Percentiles rank a stretch among this genome's conserved stretches.
Evolutionary conservation across 2,888 invertebrate species (phyloP).

Genomic region (Pseudolycoriella hygida): DNA sequence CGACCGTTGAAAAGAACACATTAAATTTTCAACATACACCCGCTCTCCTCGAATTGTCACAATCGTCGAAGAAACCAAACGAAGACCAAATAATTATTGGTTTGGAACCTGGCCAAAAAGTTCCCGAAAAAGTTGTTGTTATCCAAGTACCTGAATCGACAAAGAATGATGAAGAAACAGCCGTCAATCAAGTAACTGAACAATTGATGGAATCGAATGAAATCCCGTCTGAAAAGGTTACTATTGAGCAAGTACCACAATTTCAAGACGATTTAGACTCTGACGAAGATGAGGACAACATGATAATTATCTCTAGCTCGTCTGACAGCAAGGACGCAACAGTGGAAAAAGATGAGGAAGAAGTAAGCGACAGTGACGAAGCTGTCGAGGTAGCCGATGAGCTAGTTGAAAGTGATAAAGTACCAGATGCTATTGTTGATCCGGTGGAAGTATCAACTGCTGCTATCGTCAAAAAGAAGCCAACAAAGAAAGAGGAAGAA

Average conservation of each 20-base stretch:
- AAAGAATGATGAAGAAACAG: neutral
- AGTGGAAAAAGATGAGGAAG: constrained; percentile 3
- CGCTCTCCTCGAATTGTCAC: constrained; percentile 5
- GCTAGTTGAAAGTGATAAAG: neutral
- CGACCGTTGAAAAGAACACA: neutral
- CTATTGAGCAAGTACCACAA: neutral
- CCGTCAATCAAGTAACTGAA: constrained; percentile 1
- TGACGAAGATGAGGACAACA: constrained; percentile 3
- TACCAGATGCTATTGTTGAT: constrained; percentile 3
- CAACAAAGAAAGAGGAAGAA: constrained; percentile 1
- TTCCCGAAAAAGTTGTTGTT: constrained; percentile 1
- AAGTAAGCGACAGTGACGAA: neutral
- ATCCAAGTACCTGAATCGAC: neutral
- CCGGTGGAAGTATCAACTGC: neutral
- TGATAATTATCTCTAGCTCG: constrained; percentile 5
- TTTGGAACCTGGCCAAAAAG: neutral
- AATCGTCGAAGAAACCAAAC: constrained; percentile 1
- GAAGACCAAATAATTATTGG: neutral
- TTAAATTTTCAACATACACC: constrained; percentile 7
- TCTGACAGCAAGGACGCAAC: neutral
- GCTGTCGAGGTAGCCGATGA: neutral
- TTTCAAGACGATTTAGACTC: neutral
- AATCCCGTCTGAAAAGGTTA: neutral
- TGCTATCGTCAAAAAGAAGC: neutral
- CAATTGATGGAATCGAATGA: neutral